A percentile compares a stretch with the other conserved stretches of the same genome.
phyloP scores from a whole-genome alignment of 2,113 vertebrate genomes.

The Charina bottae region DNA sequence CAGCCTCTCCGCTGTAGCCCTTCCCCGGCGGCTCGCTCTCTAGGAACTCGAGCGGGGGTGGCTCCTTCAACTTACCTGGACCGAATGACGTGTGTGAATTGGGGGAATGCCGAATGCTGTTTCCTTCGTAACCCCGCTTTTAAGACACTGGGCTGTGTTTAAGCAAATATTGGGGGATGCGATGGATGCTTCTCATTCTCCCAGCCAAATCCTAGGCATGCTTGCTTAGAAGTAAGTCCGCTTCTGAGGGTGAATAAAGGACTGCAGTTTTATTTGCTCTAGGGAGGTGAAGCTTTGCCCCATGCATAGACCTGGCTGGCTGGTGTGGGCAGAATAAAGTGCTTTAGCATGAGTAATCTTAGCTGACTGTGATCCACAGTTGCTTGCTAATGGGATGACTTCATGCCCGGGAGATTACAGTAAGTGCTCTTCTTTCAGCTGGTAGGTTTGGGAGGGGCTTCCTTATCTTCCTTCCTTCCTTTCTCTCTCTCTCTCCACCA shows the following conservation, averaged over 20 bases:
- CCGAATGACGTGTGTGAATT: too few relatives aligned
- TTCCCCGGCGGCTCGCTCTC: not conserved
- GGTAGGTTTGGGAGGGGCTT: not conserved
- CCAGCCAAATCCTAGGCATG: not conserved
- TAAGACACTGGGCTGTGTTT: not conserved
- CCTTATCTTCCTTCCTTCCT: not conserved
- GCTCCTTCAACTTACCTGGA: not conserved
- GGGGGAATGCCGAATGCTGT: not conserved
- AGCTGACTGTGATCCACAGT: not conserved
- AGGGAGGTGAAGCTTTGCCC: not conserved
- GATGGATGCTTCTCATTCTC: not conserved
- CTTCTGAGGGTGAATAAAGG: not conserved
- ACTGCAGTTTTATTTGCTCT: not conserved
- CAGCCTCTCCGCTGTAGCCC: not conserved
- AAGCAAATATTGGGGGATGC: not conserved
- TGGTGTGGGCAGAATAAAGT: not conserved
- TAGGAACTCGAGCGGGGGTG: not conserved
- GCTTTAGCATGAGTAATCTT: not conserved
- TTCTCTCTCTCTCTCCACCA: too few relatives aligned
- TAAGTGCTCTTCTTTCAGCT: not conserved
- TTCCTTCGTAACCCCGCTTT: not conserved
- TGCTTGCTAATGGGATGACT: not conserved
- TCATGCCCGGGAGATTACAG: not conserved
- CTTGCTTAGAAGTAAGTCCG: not conserved
- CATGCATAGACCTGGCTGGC: not conserved